Evolutionary conservation across 2,113 vertebrate species (phyloP).

Genomic region (Colaptes auratus): DNA sequence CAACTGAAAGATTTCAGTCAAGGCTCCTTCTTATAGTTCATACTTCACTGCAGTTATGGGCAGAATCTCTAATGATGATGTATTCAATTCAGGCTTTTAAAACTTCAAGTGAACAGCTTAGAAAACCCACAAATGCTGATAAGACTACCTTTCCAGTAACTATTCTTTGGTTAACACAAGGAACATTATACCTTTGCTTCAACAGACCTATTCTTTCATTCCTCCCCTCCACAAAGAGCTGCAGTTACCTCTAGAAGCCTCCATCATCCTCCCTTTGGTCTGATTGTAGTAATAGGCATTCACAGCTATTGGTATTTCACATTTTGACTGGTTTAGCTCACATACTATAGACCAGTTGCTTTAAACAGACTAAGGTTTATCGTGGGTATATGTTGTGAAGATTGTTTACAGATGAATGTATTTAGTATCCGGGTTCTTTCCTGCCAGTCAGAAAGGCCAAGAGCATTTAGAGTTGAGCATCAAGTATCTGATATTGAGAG

Average conservation of each 20-base stretch:
- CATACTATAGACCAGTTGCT: neutral
- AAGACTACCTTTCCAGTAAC: neutral
- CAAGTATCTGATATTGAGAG: neutral
- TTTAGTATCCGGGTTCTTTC: neutral
- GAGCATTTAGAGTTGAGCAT: neutral
- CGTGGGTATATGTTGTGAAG: neutral
- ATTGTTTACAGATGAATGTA: neutral
- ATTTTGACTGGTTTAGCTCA: neutral
- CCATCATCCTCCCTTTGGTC: neutral
- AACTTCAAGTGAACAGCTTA: neutral
- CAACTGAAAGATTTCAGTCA: neutral
- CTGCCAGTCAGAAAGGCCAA: neutral
- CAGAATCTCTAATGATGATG: neutral
- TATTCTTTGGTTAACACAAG: neutral
- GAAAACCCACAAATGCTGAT: neutral
- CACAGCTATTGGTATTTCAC: accelerated
- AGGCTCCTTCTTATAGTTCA: neutral
- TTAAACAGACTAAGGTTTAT: neutral
- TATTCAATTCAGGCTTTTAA: neutral
- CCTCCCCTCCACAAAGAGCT: neutral
- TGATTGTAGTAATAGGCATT: neutral
- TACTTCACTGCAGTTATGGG: neutral
- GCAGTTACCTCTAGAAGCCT: neutral
- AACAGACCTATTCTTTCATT: neutral
- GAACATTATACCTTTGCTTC: neutral